Evolutionary conservation across 2,797 vertebrate species (phyloP), one percentile per base, ranked within the genome.

Genomic region (Limosa lapponica): DNA sequence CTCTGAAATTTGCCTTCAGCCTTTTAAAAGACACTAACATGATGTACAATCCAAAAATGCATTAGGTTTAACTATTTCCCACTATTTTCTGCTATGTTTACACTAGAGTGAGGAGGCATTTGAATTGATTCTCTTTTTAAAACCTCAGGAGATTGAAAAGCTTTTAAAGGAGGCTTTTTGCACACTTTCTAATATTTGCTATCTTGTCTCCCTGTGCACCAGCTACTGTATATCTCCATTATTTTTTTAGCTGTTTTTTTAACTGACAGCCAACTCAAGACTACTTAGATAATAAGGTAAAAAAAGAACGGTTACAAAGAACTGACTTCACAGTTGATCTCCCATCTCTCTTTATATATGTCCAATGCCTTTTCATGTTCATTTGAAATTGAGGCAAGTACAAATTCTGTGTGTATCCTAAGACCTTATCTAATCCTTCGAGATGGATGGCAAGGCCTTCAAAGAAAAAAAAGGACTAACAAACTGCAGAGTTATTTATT

Each of bases 161-260:
- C 92, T 97, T 96, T 94, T 97, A 97, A 87, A 92, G 41, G 27
- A 95, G 27, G 52, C 71, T 95, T 95, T 96, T 95, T 96, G 67
- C 85, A 94, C 89, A 62, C 66, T 77, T 94, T 59, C 52, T 87
- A 92, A 80, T 96, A 91, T 90, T 95, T 96, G 75, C 89, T 96
- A 95, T 91, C 67, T 27, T 81, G 48, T 82, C 30, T 91, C 86
- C 39, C 64, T 62, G 19, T 86, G 32, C 52, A 87, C 14, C 77
- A 90, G 65, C 39, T 59, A 55, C 81, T 80, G 34, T 82, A 74
- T 71, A 82, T 87, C 82, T 89, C 72, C 55, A 78, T 74, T 78
- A 69, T 69, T 70, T 91, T 95, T 96, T 94, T 55, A 77, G n/a
- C 14, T 64, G 61, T 1, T 27, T 87, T 95, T 88, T 94, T 72